Evolutionary conservation across 2,113 vertebrate species (phyloP).

Genomic region (Circaetus cinerascens): DNA sequence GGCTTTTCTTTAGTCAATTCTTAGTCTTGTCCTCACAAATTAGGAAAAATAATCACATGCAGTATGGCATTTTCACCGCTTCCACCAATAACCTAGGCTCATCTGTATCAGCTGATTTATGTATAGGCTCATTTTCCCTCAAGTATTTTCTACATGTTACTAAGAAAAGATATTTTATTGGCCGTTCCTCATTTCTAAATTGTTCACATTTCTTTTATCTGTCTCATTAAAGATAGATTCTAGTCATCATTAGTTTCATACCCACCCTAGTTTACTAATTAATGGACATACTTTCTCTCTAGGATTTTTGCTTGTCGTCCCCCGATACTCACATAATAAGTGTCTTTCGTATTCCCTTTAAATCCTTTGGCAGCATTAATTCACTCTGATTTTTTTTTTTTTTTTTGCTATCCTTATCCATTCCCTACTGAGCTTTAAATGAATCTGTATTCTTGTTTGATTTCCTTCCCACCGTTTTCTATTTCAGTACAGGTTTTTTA

Average conservation of each 20-base stretch:
- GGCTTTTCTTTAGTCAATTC: not conserved
- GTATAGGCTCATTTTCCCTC: not conserved
- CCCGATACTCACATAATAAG: not conserved
- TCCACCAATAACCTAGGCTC: not conserved
- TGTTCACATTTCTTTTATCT: not conserved
- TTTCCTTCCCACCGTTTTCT: not conserved
- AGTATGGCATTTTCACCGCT: not conserved
- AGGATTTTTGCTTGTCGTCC: not conserved
- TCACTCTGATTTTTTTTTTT: not conserved
- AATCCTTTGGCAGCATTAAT: slow-evolving; percentile 26
- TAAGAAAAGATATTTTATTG: not conserved
- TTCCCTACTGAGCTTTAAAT: slow-evolving; percentile 36
- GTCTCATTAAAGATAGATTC: slow-evolving; percentile 9
- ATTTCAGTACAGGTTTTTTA: not conserved
- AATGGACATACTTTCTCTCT: not conserved
- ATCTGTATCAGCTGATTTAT: not conserved
- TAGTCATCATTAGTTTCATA: slow-evolving; percentile 1
- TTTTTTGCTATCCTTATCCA: not conserved
- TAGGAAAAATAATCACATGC: not conserved
- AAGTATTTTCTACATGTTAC: not conserved
- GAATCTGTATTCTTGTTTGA: slow-evolving; percentile 25
- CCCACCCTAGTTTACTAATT: slow-evolving; percentile 29
- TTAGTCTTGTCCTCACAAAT: not conserved
- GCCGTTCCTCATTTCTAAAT: not conserved
- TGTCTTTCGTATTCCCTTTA: not conserved